Conservation (phyloP, 2,888 invertebrate genomes). For the Epinotia bilunana region DNA sequence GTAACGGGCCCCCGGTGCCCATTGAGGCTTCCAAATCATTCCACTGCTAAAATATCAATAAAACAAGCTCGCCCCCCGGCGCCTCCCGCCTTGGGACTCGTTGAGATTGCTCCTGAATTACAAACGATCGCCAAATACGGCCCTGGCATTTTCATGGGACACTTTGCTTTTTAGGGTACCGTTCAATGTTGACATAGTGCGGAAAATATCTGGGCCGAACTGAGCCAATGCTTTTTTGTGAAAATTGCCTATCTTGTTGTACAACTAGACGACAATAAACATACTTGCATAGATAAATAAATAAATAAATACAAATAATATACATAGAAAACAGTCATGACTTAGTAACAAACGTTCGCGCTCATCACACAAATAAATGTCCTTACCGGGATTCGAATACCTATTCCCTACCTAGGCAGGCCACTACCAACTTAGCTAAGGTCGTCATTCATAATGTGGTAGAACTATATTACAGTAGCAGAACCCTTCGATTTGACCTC, state of each 20-base stretch:
- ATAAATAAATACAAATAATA: no score
- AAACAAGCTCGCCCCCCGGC: conserved; percentile 64
- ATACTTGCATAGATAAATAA: no score
- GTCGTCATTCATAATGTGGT: no score
- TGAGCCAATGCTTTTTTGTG: background rate
- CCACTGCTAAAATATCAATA: conserved; percentile 83
- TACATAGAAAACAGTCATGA: no score
- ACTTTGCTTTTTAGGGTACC: conserved; percentile 68
- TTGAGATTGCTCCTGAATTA: conserved; percentile 69
- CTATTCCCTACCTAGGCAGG: no score
- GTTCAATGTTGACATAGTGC: background rate
- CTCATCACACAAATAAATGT: no score
- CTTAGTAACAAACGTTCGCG: no score
- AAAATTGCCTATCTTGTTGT: no score
- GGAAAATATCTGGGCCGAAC: background rate
- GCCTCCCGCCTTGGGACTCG: conserved; percentile 63
- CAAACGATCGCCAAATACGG: conserved; percentile 69
- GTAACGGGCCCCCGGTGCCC: conserved; percentile 74
- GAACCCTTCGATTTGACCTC: conserved; percentile 14
- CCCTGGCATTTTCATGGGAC: conserved; percentile 78
- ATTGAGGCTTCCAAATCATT: conserved; percentile 80
- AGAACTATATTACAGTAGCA: background rate
- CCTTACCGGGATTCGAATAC: no score
- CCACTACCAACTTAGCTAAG: no score
- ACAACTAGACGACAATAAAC: no score